Evolutionary conservation across 1,140 invertebrate genomes (phyloP).

Genomic region (Zaprionus lachaisei): DNA sequence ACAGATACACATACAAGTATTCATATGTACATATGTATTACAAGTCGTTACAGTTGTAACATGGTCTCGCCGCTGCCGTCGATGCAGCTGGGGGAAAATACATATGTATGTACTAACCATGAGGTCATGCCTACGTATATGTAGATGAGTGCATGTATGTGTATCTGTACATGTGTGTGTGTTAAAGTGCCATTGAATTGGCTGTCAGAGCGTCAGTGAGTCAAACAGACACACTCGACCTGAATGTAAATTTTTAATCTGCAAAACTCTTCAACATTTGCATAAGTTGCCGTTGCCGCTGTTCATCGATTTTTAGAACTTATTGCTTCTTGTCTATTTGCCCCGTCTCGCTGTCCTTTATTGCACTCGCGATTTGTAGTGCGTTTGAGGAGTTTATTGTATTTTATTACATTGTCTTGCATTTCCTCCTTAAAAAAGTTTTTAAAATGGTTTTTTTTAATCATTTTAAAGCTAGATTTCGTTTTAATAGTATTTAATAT

Average conservation of each 20-base stretch:
- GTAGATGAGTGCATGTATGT: constrained; percentile 6
- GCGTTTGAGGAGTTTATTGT: constrained; percentile 25
- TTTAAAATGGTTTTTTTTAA: background rate
- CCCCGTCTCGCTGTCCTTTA: constrained; percentile 20
- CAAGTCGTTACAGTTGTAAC: constrained; percentile 67
- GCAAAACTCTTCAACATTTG: constrained; percentile 72
- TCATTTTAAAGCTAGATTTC: background rate
- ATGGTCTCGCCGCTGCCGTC: constrained; percentile 46
- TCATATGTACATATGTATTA: constrained; percentile 14
- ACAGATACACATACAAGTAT: too few species aligned
- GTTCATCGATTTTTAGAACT: constrained; percentile 49
- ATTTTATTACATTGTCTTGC: constrained; percentile 2
- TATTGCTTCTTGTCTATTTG: constrained; percentile 15
- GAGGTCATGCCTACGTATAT: constrained; percentile 12
- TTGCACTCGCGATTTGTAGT: constrained; percentile 31
- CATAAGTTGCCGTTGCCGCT: constrained; percentile 64
- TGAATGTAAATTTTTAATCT: constrained; percentile 79
- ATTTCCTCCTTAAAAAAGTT: background rate
- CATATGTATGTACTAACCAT: constrained; percentile 52
- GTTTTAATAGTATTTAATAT: background rate
- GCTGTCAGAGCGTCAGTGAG: constrained; percentile 45
- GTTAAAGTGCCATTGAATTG: constrained; percentile 49
- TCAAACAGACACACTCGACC: constrained; percentile 59
- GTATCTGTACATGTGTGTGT: constrained; percentile 39
- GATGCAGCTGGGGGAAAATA: constrained; percentile 44